Conservation (phyloP, 1,140 invertebrate species). For the Planococcus citri region DNA sequence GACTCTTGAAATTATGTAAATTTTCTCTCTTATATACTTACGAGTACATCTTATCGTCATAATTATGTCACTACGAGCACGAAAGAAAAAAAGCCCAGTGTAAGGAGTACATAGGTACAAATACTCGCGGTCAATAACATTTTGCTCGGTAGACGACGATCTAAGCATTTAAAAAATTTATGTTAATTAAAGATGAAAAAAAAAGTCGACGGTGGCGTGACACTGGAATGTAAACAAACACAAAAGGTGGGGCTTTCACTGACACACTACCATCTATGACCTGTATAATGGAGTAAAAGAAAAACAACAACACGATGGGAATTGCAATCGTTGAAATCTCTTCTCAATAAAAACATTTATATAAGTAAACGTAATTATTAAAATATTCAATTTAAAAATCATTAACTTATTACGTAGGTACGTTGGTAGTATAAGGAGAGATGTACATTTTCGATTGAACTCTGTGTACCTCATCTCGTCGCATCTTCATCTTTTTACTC, state of each 20-base stretch:
- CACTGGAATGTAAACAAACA: not conserved
- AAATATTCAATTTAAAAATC: conserved; percentile 3
- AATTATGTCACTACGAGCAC: not conserved
- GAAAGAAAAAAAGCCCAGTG: too few species aligned
- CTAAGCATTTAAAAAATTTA: not conserved
- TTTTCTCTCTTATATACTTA: too few species aligned
- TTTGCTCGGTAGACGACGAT: not conserved
- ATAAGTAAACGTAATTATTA: not conserved
- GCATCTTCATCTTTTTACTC: too few species aligned
- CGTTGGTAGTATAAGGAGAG: too few species aligned
- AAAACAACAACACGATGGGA: not conserved
- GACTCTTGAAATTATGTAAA: not conserved
- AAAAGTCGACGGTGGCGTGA: not conserved
- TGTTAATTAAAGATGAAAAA: conserved; percentile 4
- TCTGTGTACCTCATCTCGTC: too few species aligned
- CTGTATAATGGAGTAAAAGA: not conserved
- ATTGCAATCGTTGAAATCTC: not conserved
- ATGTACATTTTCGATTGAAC: not conserved
- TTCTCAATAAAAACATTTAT: too few species aligned
- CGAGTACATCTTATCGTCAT: too few species aligned
- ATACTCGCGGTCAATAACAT: too few species aligned
- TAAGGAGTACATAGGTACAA: too few species aligned
- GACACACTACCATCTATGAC: not conserved
- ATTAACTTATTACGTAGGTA: too few species aligned
- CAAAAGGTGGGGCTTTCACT: not conserved